Evolutionary conservation across 1,140 invertebrate species (phyloP), one percentile per base, ranked within the genome.

Genomic region (Drosophila kohkoa): DNA sequence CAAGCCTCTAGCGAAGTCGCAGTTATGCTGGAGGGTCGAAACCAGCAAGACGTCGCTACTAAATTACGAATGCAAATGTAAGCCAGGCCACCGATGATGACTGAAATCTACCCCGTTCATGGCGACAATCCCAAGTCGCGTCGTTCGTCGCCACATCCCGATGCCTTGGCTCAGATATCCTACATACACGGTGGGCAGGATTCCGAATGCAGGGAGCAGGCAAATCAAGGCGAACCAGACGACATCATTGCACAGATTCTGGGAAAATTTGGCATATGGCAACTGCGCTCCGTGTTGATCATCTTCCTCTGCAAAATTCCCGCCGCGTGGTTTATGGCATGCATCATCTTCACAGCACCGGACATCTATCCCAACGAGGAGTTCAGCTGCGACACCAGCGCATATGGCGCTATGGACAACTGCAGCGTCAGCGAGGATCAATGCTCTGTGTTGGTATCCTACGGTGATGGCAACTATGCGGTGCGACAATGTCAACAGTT

Each of bases 271-370:
- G 93, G 93, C 3, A 75, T 85, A 1, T 93, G 92, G 92, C 93
- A 93, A 48, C 60, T 93, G 11, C 82, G 92, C 38, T 80, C 92
- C 1, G 75, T 92, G 30, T 70, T 92, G 8, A 89, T 93, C 32
- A 74, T 93, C 10, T 93, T 90, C 58, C 70, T 93, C 5, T 90
- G 90, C 51, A 93, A 93, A 72, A 92, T 93, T 20, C 93, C 93
- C 0, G 92, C 93, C 5, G 92, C 93, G n/a, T 93, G 93, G 93
- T 93, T 93, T 52, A 93, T 93, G 93, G 92, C 93, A 3, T 90
- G 85, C 35, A 90, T 93, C 13, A 89, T 93, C 5, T 92, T 92
- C n/a, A 89, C 91, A 3, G 91, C 91, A 0, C 89, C 91, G 2
- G 91, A 92, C 11, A 67, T 92, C 1, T 81, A 92, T 68, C 81